Conservation (phyloP, 2,113 vertebrate genomes). For the Chloropsis hardwickii region DNA sequence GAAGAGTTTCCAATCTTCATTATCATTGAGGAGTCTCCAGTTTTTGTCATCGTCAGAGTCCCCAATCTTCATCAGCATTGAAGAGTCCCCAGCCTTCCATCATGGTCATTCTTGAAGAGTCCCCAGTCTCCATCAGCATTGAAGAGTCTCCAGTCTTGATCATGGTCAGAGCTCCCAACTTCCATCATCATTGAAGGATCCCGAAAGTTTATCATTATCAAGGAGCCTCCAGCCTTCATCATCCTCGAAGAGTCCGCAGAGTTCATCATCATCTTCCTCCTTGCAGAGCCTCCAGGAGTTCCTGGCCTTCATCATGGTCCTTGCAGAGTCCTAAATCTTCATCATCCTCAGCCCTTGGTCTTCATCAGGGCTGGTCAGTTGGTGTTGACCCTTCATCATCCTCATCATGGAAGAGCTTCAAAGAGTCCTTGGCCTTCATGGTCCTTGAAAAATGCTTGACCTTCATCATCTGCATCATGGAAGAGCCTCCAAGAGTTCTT, state of each 20-base stretch:
- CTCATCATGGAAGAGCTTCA: background rate
- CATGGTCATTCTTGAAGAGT: background rate
- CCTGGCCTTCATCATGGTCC: too few relatives aligned
- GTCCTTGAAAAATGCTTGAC: background rate
- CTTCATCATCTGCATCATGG: background rate
- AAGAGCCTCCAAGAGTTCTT: background rate
- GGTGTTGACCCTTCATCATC: background rate
- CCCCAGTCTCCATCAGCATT: background rate
- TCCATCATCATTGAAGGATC: accelerated
- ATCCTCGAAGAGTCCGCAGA: background rate
- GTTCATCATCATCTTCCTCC: background rate
- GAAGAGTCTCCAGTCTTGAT: background rate
- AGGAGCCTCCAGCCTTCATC: background rate
- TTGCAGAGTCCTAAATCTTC: too few relatives aligned
- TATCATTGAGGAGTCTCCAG: background rate
- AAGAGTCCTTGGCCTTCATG: background rate
- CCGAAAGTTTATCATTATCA: too few relatives aligned
- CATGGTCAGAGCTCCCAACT: accelerated
- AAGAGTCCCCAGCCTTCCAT: background rate
- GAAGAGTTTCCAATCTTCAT: background rate
- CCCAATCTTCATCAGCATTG: background rate
- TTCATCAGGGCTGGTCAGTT: accelerated
- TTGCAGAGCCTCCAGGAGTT: too few relatives aligned
- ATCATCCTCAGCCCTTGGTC: background rate
- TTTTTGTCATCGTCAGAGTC: background rate